A percentile compares a stretch with the other conserved stretches of the same genome.
Conservation (phyloP, 2,888 invertebrate species). For the Drosophila fungiperda region DNA sequence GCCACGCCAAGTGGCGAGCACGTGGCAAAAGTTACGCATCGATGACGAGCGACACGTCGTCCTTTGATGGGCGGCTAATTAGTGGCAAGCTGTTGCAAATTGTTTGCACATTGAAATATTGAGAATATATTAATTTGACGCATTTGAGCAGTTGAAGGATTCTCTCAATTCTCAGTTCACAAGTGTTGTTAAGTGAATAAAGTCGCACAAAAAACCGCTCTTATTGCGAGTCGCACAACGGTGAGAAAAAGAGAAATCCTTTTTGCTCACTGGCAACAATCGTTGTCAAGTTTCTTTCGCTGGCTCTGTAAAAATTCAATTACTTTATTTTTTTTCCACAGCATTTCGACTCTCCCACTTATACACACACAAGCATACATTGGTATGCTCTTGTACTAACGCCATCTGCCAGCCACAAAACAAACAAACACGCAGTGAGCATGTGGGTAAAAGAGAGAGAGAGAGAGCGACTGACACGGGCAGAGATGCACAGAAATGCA, state of each 20-base stretch:
- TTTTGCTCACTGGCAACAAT: conserved; percentile 22
- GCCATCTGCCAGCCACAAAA: conserved; percentile 62
- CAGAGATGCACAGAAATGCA: conserved; percentile 17
- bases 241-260: conserved; percentile 2
- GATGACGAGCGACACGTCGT: conserved; percentile 43
- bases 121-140: conserved; percentile 2
- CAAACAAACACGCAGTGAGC: conserved; percentile 34
- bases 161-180: neutral
- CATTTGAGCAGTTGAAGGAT: neutral
- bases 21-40: conserved; percentile 55
- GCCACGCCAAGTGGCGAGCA: neutral
- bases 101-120: conserved; percentile 60
- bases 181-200: neutral
- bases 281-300: conserved; percentile 28
- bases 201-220: neutral
- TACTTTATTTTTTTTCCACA: conserved; percentile 67
- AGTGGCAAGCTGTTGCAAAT: conserved; percentile 56
- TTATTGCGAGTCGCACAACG: neutral
- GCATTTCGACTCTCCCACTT: conserved; percentile 4
- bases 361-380: neutral
- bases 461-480: neutral
- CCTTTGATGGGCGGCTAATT: conserved; percentile 70
- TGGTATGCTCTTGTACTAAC: neutral
- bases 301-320: conserved; percentile 70
- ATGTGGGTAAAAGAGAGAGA: neutral